phyloP scores from a whole-genome alignment of 1,140 invertebrate genomes.

The Ceratosolen fusciceps region DNA sequence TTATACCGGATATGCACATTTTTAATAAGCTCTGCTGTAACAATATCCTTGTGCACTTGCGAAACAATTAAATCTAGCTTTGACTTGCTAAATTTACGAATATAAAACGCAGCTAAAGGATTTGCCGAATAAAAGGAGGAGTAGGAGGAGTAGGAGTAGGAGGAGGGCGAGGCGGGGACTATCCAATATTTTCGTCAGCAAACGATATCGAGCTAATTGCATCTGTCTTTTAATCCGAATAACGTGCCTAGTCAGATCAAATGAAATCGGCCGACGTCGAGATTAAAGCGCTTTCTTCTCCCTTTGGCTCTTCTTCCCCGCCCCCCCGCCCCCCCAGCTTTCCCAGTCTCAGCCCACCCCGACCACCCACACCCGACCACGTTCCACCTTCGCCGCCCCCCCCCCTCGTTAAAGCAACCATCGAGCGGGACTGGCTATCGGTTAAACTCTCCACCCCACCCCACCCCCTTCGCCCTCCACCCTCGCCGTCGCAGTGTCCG shows the following conservation, averaged over 20 bases:
- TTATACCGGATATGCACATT: no score
- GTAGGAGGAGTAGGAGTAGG: neutral
- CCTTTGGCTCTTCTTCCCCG: constrained; percentile 21
- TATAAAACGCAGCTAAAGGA: neutral
- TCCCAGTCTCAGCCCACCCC: no score
- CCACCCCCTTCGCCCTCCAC: neutral
- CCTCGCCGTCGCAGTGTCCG: neutral
- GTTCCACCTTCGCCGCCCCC: no score
- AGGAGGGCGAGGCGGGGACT: constrained; percentile 24
- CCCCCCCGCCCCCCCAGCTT: no score
- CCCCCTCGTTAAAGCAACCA: constrained; percentile 26
- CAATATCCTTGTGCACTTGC: no score
- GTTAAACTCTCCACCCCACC: neutral
- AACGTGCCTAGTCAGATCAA: constrained; percentile 58
- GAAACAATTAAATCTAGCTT: no score
- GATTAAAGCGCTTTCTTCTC: constrained; percentile 49
- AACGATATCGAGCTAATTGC: constrained; percentile 68
- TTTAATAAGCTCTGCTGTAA: no score
- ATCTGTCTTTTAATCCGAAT: constrained; percentile 64
- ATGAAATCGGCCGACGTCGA: constrained; percentile 47
- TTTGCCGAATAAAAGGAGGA: constrained; percentile 15
- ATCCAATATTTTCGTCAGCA: constrained; percentile 68
- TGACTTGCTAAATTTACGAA: no score
- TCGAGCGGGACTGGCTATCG: no score
- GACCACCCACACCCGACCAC: no score